Percentiles rank a stretch among this genome's conserved stretches.
Evolutionary conservation across 1,140 invertebrate genomes (phyloP).

Genomic region (Macrotrachela quadricornifera): DNA sequence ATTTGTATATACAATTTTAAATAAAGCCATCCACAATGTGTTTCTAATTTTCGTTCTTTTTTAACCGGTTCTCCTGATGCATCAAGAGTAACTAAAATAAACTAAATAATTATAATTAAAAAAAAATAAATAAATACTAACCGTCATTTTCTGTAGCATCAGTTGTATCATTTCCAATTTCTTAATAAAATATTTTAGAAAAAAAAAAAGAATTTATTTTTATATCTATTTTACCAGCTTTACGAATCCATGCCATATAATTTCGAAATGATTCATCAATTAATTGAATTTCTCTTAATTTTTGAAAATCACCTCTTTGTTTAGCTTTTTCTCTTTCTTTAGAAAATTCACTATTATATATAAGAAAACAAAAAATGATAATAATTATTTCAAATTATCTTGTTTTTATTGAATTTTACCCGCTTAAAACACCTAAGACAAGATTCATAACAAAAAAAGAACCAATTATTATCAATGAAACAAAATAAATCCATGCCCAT

Average conservation of each 20-base stretch:
- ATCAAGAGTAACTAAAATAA: neutral
- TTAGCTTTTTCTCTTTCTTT: constrained; percentile 99
- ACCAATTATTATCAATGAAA: constrained; percentile 91
- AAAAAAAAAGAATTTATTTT: neutral
- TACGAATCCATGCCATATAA: constrained; percentile 97
- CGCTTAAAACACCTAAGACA: constrained; percentile 97
- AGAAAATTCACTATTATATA: constrained; percentile 82
- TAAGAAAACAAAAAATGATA: too few species aligned
- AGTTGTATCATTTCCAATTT: neutral
- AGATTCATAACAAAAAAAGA: constrained; percentile 99
- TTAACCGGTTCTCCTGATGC: neutral
- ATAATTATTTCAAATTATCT: neutral
- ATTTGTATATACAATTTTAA: neutral
- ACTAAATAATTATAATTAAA: neutral
- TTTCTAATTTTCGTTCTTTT: neutral
- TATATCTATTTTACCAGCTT: constrained; percentile 38
- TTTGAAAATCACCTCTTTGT: constrained; percentile 91
- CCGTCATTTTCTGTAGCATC: neutral
- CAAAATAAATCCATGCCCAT: constrained; percentile 96
- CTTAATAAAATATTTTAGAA: neutral
- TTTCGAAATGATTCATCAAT: constrained; percentile 90
- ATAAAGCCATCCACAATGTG: neutral
- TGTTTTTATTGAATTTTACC: constrained; percentile 20
- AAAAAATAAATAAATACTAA: neutral
- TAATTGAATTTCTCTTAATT: constrained; percentile 87